Conservation (phyloP, 1,140 invertebrate genomes). For the Ooceraea biroi region DNA sequence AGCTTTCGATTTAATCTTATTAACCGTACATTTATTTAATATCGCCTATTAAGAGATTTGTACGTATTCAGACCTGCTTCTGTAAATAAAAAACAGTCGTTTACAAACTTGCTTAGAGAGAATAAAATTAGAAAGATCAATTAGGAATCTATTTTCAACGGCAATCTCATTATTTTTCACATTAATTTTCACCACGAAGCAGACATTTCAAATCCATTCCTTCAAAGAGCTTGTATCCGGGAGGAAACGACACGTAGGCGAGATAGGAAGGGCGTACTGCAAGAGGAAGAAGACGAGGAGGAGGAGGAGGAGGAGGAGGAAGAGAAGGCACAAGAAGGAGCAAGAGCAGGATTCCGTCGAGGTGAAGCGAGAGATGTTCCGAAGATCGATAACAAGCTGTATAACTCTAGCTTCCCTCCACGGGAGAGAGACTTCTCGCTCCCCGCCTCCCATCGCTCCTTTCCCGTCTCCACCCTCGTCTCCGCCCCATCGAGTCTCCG, state of each 20-base stretch:
- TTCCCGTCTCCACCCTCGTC: constrained; percentile 26
- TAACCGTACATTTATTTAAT: neutral
- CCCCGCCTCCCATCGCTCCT: constrained; percentile 14
- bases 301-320: constrained; percentile 5
- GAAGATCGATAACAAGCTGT: constrained; percentile 64
- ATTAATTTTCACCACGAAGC: neutral
- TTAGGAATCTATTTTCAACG: neutral
- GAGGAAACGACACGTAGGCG: constrained; percentile 18
- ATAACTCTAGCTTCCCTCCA: constrained; percentile 48
- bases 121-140: neutral
- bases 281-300: constrained; percentile 14
- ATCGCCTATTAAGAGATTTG: neutral
- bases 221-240: constrained; percentile 11
- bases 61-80: neutral
- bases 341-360: constrained; percentile 46
- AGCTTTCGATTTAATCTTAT: neutral
- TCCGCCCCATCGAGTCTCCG: constrained; percentile 31
- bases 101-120: neutral
- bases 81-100: neutral
- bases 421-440: constrained; percentile 17
- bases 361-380: constrained; percentile 49
- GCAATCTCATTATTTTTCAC: neutral
- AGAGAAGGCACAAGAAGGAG: constrained; percentile 38
- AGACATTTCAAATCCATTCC: constrained; percentile 1
- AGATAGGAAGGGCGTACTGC: constrained; percentile 15